These are phyloP conservation scores for Dipodomys merriami DNA, from an alignment of 2,113 vertebrate species.

Conservation along the genomic window DNA sequence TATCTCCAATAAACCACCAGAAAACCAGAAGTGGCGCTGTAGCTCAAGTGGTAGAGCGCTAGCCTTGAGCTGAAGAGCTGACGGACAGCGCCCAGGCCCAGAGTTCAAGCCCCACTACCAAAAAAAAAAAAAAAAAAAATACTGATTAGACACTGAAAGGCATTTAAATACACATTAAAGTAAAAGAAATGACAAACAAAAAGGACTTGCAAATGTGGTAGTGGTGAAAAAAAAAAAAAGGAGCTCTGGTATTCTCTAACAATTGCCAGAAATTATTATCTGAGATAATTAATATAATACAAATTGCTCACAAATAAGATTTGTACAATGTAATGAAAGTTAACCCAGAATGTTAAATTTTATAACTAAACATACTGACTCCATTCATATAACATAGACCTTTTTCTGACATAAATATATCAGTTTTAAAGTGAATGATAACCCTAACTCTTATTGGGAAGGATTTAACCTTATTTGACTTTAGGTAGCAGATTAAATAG, in stretches of 20 bases:
- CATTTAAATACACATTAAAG: not conserved
- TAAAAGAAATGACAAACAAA: not conserved
- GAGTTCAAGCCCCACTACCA: no score
- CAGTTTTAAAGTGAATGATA: constrained; percentile 19
- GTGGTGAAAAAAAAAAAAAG: not conserved
- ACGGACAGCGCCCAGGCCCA: no score
- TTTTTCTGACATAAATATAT: not conserved
- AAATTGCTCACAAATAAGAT: not conserved
- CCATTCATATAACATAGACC: not conserved
- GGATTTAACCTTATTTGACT: constrained; percentile 41
- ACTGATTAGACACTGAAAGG: not conserved
- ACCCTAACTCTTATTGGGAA: constrained; percentile 5
- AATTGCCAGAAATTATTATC: constrained; percentile 1
- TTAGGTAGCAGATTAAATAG: constrained; percentile 39
- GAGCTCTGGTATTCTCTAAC: not conserved
- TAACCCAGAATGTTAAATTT: constrained; percentile 4
- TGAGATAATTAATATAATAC: not conserved
- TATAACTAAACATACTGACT: not conserved
- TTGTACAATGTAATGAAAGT: not conserved
- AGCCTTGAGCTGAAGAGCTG: no score
- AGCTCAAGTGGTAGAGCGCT: no score
- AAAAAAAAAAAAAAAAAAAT: no score
- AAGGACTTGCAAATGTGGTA: no score
- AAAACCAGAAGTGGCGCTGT: no score
- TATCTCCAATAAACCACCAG: no score